These are phyloP conservation scores for Hyles lineata DNA, from an alignment of 2,888 invertebrate genomes.

Conservation along the genomic window DNA sequence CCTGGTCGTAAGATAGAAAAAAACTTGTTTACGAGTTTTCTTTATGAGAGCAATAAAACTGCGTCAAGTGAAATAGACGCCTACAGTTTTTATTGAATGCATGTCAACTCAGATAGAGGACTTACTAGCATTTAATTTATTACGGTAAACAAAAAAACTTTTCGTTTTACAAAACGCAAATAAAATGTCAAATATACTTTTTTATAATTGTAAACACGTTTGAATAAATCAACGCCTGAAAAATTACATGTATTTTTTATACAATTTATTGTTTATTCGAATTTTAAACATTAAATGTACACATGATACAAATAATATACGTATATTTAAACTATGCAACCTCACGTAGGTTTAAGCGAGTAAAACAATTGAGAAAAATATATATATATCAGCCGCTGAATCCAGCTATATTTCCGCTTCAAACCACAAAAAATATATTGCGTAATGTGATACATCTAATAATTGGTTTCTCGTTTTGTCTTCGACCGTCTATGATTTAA, in stretches of 20 bases:
- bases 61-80: background rate
- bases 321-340: too few relatives aligned
- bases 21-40: slow-evolving; percentile 17
- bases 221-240: background rate
- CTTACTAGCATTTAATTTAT: background rate
- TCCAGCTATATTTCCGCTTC: background rate
- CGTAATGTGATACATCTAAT: background rate
- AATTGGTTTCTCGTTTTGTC: too few relatives aligned
- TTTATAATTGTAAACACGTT: background rate
- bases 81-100: slow-evolving; percentile 5
- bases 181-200: background rate
- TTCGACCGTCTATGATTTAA: too few relatives aligned
- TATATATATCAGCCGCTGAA: too few relatives aligned
- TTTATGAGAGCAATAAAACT: slow-evolving; percentile 17
- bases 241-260: background rate
- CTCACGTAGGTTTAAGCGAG: too few relatives aligned
- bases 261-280: too few relatives aligned
- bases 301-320: too few relatives aligned
- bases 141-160: background rate
- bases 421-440: background rate
- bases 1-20: slow-evolving; percentile 22
- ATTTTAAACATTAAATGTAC: too few relatives aligned
- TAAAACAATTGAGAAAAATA: too few relatives aligned
- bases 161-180: background rate
- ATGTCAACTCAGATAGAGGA: slow-evolving; percentile 15